These are phyloP conservation scores for Corbicula japonica DNA, from an alignment of 2,888 invertebrate genomes.

Conservation along the genomic window DNA sequence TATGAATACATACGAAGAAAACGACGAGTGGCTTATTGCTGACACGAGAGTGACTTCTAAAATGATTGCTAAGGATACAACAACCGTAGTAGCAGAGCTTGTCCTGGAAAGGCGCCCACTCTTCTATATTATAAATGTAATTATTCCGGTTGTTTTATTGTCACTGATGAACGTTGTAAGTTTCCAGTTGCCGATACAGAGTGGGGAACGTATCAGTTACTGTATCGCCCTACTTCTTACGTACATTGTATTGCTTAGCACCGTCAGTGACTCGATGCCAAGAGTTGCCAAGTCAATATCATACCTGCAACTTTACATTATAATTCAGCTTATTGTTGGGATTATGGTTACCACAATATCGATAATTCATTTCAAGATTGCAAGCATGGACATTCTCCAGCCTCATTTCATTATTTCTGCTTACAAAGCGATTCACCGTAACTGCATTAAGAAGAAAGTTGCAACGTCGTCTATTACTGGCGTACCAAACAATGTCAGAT, in stretches of 20 bases:
- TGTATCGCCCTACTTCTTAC: constrained; percentile 43
- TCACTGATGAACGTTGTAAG: constrained; percentile 43
- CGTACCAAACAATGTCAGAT: not conserved
- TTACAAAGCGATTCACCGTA: too few species aligned
- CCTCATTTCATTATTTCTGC: too few species aligned
- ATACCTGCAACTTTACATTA: constrained; percentile 37
- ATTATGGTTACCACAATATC: constrained; percentile 25
- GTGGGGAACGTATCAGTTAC: constrained; percentile 49
- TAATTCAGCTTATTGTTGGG: constrained; percentile 25
- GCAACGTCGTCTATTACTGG: not conserved
- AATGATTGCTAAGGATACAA: not conserved
- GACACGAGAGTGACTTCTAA: not conserved
- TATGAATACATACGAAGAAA: too few species aligned
- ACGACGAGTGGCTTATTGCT: too few species aligned
- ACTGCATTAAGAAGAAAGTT: too few species aligned
- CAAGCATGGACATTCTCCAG: too few species aligned
- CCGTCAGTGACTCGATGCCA: constrained; percentile 36
- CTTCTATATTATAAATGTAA: constrained; percentile 27
- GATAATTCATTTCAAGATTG: constrained; percentile 9
- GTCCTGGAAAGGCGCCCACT: constrained; percentile 14
- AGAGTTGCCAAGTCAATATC: constrained; percentile 28
- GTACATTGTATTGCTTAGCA: constrained; percentile 36
- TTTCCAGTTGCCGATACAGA: constrained; percentile 28
- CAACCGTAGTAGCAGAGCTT: not conserved
- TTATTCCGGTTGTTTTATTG: constrained; percentile 31